Percentiles rank a stretch among this genome's conserved stretches.
phyloP scores from a whole-genome alignment of 2,888 invertebrate genomes.

The Agriopis leucophaearia region DNA sequence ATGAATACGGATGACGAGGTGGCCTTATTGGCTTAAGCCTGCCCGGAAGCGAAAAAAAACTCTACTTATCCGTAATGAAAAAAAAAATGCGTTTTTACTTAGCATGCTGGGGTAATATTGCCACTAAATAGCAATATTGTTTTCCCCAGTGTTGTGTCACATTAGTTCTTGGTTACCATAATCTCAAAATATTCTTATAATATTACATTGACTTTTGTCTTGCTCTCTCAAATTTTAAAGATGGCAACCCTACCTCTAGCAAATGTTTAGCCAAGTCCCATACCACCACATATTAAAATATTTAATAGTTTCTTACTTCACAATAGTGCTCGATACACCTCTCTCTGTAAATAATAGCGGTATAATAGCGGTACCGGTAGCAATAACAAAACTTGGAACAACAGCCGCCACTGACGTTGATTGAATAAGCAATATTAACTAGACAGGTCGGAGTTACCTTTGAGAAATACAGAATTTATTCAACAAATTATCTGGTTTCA shows the following conservation, averaged over 20 bases:
- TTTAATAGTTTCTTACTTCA: neutral
- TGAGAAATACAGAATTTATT: neutral
- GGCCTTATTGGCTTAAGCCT: too few relatives aligned
- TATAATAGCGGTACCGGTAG: slow-evolving; percentile 11
- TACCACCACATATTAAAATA: neutral
- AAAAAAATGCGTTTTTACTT: neutral
- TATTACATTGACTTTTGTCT: too few relatives aligned
- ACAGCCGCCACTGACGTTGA: slow-evolving; percentile 25
- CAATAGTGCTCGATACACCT: slow-evolving; percentile 2
- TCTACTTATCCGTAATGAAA: neutral
- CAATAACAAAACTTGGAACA: slow-evolving; percentile 23
- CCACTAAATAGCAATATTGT: neutral
- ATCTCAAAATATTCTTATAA: too few relatives aligned
- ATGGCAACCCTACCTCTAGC: too few relatives aligned
- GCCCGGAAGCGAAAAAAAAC: neutral
- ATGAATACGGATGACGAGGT: too few relatives aligned
- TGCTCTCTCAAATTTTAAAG: too few relatives aligned
- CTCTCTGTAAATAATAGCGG: slow-evolving; percentile 9
- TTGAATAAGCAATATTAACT: slow-evolving; percentile 25
- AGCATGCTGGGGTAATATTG: neutral
- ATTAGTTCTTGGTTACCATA: too few relatives aligned
- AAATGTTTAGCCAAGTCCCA: too few relatives aligned
- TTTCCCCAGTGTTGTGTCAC: neutral
- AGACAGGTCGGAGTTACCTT: slow-evolving; percentile 11
- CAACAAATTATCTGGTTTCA: too few relatives aligned